These are phyloP conservation scores for Crotalus helleri DNA, from an alignment of 2,113 vertebrate genomes.

Conservation along the genomic window DNA sequence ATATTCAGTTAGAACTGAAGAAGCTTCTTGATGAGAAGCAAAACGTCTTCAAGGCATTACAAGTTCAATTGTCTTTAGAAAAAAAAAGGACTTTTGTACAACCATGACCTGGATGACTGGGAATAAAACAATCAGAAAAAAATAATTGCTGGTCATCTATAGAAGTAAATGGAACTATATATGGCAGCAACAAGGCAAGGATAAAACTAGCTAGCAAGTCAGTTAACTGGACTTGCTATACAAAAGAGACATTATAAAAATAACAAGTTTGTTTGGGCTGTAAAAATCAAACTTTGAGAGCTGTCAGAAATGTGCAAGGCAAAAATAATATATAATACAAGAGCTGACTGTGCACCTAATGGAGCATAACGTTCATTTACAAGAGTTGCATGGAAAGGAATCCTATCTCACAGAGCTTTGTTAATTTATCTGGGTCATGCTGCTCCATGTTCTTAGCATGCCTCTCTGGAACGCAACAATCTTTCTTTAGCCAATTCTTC, in stretches of 20 bases:
- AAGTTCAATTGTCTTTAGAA: no score
- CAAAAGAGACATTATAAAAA: background rate
- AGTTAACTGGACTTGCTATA: background rate
- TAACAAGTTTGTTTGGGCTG: background rate
- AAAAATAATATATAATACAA: background rate
- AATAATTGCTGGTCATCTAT: no score
- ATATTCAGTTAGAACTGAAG: no score
- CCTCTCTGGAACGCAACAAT: background rate
- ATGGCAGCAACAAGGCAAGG: background rate
- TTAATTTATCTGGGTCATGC: background rate
- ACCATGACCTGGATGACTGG: no score
- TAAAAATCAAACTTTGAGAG: constrained; percentile 3
- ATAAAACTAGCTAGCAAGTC: background rate
- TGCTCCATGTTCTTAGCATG: background rate
- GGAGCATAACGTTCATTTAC: background rate
- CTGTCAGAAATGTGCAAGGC: background rate
- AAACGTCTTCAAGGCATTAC: no score
- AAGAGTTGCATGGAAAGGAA: background rate
- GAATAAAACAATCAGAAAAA: background rate
- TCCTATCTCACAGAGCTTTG: background rate
- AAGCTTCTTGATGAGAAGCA: no score
- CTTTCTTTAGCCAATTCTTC: background rate
- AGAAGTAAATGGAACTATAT: background rate
- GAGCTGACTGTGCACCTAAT: background rate
- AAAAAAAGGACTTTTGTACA: no score